A percentile compares a stretch with the other conserved stretches of the same genome.
Evolutionary conservation across 2,888 invertebrate genomes (phyloP).

Genomic region (Leptodirus hochenwartii): DNA sequence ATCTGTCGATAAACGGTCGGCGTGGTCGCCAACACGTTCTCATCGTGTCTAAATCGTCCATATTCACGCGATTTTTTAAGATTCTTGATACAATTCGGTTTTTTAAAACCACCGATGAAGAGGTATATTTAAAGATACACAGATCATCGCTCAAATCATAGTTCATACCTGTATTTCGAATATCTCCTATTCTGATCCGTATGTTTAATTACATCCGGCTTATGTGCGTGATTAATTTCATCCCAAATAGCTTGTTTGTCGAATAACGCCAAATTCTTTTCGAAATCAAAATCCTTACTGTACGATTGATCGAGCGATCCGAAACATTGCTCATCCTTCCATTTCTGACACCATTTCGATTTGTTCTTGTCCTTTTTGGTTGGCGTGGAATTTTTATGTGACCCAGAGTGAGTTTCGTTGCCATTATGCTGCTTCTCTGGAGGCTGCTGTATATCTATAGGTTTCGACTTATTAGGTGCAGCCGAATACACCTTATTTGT

Average conservation of each 20-base stretch:
- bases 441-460: conserved; percentile 23
- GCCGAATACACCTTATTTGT: conserved; percentile 10
- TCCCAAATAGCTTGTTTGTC: conserved; percentile 71
- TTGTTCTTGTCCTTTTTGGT: conserved; percentile 33
- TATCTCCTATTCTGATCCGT: conserved; percentile 24
- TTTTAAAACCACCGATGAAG: not conserved
- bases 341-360: conserved; percentile 27
- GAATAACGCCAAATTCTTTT: conserved; percentile 81
- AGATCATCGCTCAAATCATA: conserved; percentile 1
- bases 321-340: conserved; percentile 61
- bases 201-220: conserved; percentile 40
- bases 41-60: conserved; percentile 61
- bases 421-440: conserved; percentile 14
- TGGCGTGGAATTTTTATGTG: conserved; percentile 28
- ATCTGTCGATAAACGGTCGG: conserved; percentile 51
- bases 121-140: no score
- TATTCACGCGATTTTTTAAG: no score
- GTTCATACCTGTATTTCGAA: conserved; percentile 23
- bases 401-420: conserved; percentile 19
- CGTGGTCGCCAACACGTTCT: conserved; percentile 55
- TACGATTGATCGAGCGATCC: conserved; percentile 46
- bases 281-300: conserved; percentile 80
- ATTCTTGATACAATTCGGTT: no score
- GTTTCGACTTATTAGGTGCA: conserved; percentile 20
- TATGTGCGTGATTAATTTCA: conserved; percentile 43